These are phyloP conservation scores for Dasypus novemcinctus DNA, from an alignment of 2,113 vertebrate species.

Conservation along the genomic window DNA sequence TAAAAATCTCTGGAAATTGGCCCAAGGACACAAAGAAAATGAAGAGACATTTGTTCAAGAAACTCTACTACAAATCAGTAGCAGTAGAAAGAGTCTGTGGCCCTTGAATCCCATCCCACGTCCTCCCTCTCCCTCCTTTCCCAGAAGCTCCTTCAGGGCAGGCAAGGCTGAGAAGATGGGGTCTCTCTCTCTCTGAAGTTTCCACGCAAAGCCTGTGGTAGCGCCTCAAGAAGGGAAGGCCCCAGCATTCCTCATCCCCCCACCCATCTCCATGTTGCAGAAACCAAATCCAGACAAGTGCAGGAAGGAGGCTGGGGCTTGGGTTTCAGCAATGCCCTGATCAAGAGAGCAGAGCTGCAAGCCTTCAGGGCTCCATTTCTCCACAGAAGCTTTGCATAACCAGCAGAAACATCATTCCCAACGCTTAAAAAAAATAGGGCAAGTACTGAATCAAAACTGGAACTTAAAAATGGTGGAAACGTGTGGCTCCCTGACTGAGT, in stretches of 20 bases:
- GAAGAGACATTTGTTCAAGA: neutral
- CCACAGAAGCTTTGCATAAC: no score
- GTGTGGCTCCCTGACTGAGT: no score
- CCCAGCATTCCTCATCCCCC: neutral
- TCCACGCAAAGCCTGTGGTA: neutral
- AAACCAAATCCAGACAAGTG: neutral
- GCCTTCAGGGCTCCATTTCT: no score
- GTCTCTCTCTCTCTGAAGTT: neutral
- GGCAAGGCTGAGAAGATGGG: neutral
- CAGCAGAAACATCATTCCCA: no score
- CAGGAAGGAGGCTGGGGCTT: neutral
- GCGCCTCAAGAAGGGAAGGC: neutral
- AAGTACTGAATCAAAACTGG: no score
- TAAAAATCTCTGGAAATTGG: neutral
- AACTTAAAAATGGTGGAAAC: no score
- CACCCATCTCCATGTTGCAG: neutral
- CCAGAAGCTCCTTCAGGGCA: neutral
- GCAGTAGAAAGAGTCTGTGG: neutral
- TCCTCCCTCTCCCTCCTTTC: neutral
- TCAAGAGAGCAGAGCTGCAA: no score
- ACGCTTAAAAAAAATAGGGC: no score
- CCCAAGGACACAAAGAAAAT: neutral
- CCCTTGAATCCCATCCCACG: neutral
- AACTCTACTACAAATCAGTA: neutral
- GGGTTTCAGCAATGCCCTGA: no score